Evolutionary conservation across 2,888 invertebrate species (phyloP).

Genomic region (Cabera pusaria): DNA sequence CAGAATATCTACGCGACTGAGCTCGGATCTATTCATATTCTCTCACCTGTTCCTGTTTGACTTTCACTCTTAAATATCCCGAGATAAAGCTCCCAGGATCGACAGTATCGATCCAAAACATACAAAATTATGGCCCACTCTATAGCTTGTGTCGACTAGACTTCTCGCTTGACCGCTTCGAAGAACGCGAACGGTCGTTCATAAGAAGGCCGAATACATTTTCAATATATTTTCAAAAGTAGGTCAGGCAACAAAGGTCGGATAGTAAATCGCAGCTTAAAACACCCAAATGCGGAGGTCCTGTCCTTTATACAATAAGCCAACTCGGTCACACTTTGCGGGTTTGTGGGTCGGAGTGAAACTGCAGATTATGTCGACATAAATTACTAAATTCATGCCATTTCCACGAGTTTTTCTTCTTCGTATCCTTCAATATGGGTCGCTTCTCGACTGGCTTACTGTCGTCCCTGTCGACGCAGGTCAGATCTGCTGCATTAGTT

Average conservation of each 20-base stretch:
- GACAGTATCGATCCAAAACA: slow-evolving; percentile 4
- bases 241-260: slow-evolving; percentile 49
- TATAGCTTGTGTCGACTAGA: slow-evolving; percentile 2
- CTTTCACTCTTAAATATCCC: slow-evolving; percentile 12
- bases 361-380: slow-evolving; percentile 51
- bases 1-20: slow-evolving; percentile 24
- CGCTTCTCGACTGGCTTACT: slow-evolving; percentile 23
- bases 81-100: slow-evolving; percentile 4
- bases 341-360: slow-evolving; percentile 42
- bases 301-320: slow-evolving; percentile 43
- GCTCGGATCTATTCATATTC: slow-evolving; percentile 5
- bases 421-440: no score
- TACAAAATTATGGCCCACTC: slow-evolving; percentile 1
- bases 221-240: slow-evolving; percentile 37
- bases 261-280: slow-evolving; percentile 46
- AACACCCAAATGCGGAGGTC: slow-evolving; percentile 42
- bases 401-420: slow-evolving; percentile 36
- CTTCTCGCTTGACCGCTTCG: slow-evolving; percentile 19
- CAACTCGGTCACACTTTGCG: slow-evolving; percentile 43
- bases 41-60: slow-evolving; percentile 1
- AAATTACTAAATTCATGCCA: slow-evolving; percentile 48
- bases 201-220: slow-evolving; percentile 18
- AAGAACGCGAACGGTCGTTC: slow-evolving; percentile 3
- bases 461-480: slow-evolving; percentile 30
- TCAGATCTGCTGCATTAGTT: no score